phyloP scores from a whole-genome alignment of 2,797 vertebrate species.

The Esox lucius region DNA sequence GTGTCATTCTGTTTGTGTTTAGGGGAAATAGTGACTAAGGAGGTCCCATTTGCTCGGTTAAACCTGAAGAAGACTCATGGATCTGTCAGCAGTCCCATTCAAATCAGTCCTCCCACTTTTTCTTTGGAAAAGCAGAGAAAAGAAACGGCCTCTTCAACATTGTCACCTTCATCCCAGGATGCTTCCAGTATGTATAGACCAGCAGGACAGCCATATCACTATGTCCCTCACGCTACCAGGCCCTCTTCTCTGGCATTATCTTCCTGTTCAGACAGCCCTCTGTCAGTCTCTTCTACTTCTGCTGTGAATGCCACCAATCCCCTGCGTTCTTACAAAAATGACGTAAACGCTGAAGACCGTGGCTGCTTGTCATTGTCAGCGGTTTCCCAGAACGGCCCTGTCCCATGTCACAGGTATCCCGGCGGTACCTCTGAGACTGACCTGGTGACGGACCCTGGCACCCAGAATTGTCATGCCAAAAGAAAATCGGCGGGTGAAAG shows the following conservation, averaged over 20 bases:
- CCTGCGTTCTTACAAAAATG: neutral
- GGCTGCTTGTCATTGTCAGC: neutral
- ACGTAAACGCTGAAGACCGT: neutral
- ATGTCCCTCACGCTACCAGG: neutral
- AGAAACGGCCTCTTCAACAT: neutral
- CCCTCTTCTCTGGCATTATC: neutral
- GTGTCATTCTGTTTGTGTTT: neutral
- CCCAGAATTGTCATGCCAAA: neutral
- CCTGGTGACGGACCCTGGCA: neutral
- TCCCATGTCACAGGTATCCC: neutral
- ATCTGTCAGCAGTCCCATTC: neutral
- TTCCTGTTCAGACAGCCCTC: neutral
- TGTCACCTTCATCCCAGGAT: neutral
- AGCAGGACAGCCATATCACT: neutral
- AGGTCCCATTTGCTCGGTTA: slow-evolving; percentile 22
- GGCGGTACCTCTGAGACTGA: neutral
- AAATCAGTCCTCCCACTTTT: neutral
- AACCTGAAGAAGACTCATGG: neutral
- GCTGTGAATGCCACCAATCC: neutral
- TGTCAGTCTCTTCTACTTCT: neutral
- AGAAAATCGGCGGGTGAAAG: neutral
- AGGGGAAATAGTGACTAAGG: slow-evolving; percentile 13
- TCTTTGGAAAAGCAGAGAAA: neutral
- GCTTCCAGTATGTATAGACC: neutral
- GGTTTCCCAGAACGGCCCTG: neutral